Percentiles rank a stretch among this genome's conserved stretches.
Conservation (phyloP, 2,113 vertebrate genomes). For the Passer montanus region DNA sequence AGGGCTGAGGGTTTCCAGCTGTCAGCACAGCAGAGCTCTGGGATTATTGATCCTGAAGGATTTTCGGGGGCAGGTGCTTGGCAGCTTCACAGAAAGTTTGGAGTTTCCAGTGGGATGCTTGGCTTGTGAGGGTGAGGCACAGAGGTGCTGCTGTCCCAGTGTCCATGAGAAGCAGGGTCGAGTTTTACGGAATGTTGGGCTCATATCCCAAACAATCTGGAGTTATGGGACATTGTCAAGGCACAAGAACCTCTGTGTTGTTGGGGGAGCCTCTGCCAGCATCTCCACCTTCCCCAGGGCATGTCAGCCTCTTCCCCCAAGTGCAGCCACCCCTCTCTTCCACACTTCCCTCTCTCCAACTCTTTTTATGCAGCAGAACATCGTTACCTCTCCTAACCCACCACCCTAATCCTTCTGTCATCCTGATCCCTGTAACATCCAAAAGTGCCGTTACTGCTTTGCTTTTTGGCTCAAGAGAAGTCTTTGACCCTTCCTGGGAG, state of each 20-base stretch:
- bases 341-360: background rate
- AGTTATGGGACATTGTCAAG: background rate
- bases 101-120: background rate
- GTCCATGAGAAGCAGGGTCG: accelerated
- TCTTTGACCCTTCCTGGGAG: background rate
- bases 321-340: background rate
- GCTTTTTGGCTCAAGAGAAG: background rate
- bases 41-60: background rate
- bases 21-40: background rate
- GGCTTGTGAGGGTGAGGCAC: background rate
- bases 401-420: background rate
- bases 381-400: background rate
- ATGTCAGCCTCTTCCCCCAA: accelerated
- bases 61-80: background rate
- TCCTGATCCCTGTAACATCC: background rate
- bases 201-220: background rate
- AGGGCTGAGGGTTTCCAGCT: background rate
- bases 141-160: background rate
- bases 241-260: background rate
- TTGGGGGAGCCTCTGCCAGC: background rate
- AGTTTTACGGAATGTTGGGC: accelerated
- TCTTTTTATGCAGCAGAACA: background rate
- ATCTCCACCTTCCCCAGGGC: accelerated
- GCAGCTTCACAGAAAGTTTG: background rate
- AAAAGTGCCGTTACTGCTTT: background rate